These are phyloP conservation scores for Cybosia mesomella DNA, from an alignment of 2,888 invertebrate genomes.

Conservation along the genomic window DNA sequence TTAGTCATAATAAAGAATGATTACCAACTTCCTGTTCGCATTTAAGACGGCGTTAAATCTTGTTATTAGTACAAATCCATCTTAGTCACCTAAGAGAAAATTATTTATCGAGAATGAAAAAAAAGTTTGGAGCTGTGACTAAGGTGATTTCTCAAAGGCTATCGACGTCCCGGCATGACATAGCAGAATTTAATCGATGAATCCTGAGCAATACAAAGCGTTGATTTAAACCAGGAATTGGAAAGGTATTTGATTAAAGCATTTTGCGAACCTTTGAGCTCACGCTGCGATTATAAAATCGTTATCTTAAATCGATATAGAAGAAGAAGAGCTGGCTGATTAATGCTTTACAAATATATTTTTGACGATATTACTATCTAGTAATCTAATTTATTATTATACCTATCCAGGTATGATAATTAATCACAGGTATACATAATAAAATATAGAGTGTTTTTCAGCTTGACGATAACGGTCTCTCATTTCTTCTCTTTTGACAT, in stretches of 20 bases:
- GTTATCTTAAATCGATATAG: constrained; percentile 23
- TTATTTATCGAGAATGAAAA: constrained; percentile 27
- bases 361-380: background rate
- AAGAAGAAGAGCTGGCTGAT: constrained; percentile 35
- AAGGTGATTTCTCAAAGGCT: constrained; percentile 41
- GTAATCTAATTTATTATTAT: background rate
- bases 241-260: constrained; percentile 44
- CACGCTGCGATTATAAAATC: constrained; percentile 54
- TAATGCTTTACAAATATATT: constrained; percentile 8
- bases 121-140: constrained; percentile 34
- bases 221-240: constrained; percentile 50
- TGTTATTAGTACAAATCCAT: constrained; percentile 14
- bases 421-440: background rate
- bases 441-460: background rate
- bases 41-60: constrained; percentile 22
- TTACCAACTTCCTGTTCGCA: constrained; percentile 32
- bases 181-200: constrained; percentile 40
- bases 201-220: constrained; percentile 39
- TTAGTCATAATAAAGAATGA: constrained; percentile 23
- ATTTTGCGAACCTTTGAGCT: constrained; percentile 45
- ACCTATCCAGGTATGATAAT: background rate
- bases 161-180: constrained; percentile 39
- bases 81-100: constrained; percentile 40
- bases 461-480: background rate
- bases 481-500: background rate